Evolutionary conservation across 2,888 invertebrate species (phyloP).

Genomic region (Mechanitis mazaeus): DNA sequence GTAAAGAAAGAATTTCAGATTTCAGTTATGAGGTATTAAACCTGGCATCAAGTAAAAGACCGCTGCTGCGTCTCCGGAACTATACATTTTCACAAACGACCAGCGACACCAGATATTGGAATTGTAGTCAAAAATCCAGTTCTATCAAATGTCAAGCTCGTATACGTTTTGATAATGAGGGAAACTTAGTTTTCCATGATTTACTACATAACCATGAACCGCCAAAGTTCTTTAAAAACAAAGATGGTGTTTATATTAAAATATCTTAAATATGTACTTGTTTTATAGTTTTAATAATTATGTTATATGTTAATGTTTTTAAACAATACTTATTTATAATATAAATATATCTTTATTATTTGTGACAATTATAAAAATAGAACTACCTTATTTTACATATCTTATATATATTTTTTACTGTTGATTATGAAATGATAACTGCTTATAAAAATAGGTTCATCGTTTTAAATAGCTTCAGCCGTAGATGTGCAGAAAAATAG

Average conservation of each 20-base stretch:
- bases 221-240: slow-evolving; percentile 31
- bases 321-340: no score
- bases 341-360: no score
- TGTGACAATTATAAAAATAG: no score
- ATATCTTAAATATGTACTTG: slow-evolving; percentile 8
- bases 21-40: slow-evolving; percentile 35
- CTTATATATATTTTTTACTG: no score
- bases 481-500: no score
- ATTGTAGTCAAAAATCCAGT: slow-evolving; percentile 45
- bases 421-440: no score
- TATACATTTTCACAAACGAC: slow-evolving; percentile 48
- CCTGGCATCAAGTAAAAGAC: slow-evolving; percentile 35
- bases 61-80: slow-evolving; percentile 33
- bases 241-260: slow-evolving; percentile 32
- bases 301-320: no score
- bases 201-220: slow-evolving; percentile 47
- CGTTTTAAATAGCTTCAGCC: no score
- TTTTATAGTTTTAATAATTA: not conserved
- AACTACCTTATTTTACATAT: no score
- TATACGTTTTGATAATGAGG: slow-evolving; percentile 42
- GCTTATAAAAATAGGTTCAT: no score
- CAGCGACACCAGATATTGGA: slow-evolving; percentile 48
- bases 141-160: slow-evolving; percentile 45
- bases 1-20: slow-evolving; percentile 26
- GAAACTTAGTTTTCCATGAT: slow-evolving; percentile 37